Evolutionary conservation across 2,888 invertebrate species (phyloP), one percentile per base, ranked within the genome.

Genomic region (Machimus atricapillus): DNA sequence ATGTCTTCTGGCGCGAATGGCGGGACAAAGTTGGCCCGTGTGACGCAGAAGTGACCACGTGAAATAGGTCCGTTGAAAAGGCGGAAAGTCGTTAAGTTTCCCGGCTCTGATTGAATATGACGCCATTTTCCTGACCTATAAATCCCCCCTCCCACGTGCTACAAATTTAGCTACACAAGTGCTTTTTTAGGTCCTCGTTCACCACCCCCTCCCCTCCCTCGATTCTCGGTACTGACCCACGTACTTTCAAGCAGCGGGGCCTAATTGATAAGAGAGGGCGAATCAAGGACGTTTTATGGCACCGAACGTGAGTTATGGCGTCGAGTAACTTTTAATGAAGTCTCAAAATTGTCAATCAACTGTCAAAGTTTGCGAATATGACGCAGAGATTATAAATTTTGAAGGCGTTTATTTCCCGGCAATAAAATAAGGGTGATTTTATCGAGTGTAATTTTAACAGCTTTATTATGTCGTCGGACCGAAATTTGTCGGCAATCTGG

Each of bases 301-400:
- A 37, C 16, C 46, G 52, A 46, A 40, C 40, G 43, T 79, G 79
- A 79, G 52, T 52, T 56, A 79, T 79, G 79, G 52, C 31, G 56
- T 12, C 31, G 52, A 79, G 79, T n/a, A 79, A 79, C 79, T 79
- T 79, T 79, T 79, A 79, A 79, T 79, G 79, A 79, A 52, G 52
- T 46, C 52, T 79, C 79, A 27, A 79, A 79, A 79, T 79, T 79
- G 79, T 79, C 79, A 79, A 79, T 79, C 79, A 79, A 79, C 46
- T 52, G 79, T 79, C 79, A 46, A 79, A 79, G 16, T 79, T 79
- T 52, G 79, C 79, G 52, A 79, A 79, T 79, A 79, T 79, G 79
- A 79, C 78, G 52, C 31, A 31, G 27, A 79, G 16, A 79, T 79
- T 79, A 79, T 79, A 79, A 79, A 79, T 52, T 52, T 79, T 79